These are phyloP conservation scores for Melanotaenia pygmaea DNA, from an alignment of 2,797 vertebrate genomes.

Conservation along the genomic window DNA sequence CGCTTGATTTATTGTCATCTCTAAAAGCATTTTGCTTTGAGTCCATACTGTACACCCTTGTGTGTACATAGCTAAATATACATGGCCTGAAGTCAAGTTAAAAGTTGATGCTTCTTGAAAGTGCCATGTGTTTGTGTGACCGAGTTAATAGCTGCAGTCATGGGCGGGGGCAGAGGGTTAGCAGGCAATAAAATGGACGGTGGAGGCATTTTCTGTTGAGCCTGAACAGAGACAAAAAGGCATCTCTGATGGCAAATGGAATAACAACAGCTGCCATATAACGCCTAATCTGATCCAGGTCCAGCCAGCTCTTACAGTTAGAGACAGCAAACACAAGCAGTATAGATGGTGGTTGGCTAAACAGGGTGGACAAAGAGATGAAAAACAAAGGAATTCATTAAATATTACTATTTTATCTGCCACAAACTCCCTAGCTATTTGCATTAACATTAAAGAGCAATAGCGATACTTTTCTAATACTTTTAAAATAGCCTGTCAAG, in stretches of 20 bases:
- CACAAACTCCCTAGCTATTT: background rate
- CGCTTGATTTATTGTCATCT: background rate
- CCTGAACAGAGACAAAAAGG: conserved; percentile 11
- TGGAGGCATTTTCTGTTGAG: conserved; percentile 13
- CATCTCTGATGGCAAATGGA: conserved; percentile 47
- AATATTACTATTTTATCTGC: background rate
- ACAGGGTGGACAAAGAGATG: background rate
- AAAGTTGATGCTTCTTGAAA: conserved; percentile 41
- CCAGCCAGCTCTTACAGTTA: conserved; percentile 16
- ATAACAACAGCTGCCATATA: conserved; percentile 49
- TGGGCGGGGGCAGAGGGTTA: conserved; percentile 45
- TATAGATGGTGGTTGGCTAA: conserved; percentile 16
- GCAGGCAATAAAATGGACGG: conserved; percentile 51
- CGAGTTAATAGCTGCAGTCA: conserved; percentile 60
- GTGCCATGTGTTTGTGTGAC: conserved; percentile 42
- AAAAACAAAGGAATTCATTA: conserved; percentile 1
- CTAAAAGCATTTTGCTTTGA: conserved; percentile 21
- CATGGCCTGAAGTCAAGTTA: conserved; percentile 19
- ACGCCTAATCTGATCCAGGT: conserved; percentile 29
- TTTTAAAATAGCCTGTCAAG: background rate
- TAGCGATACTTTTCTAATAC: background rate
- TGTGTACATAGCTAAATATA: conserved; percentile 28
- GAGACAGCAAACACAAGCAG: conserved; percentile 4
- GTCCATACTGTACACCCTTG: conserved; percentile 7
- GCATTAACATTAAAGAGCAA: background rate